A percentile compares a stretch with the other conserved stretches of the same genome.
These are phyloP conservation scores for Pammene fasciana DNA, from an alignment of 2,888 invertebrate genomes.

Conservation along the genomic window DNA sequence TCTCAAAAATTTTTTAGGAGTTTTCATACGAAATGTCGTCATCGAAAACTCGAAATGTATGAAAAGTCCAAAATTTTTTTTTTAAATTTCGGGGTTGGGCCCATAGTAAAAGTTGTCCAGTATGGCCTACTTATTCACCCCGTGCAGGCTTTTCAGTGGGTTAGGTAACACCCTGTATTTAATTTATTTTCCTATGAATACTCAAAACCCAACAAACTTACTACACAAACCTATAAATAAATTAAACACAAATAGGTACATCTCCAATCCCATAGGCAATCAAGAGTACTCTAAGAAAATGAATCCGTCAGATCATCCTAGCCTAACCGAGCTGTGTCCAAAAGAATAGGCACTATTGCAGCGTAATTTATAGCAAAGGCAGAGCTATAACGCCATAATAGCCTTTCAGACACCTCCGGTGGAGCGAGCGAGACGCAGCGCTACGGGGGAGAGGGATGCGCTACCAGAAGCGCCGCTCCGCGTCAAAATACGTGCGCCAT, in stretches of 20 bases:
- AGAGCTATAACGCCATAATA: constrained; percentile 78
- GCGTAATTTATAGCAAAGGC: constrained; percentile 78
- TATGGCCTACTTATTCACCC: too few species aligned
- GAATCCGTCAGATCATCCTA: constrained; percentile 66
- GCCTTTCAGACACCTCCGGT: constrained; percentile 75
- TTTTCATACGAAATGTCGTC: too few species aligned
- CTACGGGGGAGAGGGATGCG: constrained; percentile 60
- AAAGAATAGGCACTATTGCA: constrained; percentile 79
- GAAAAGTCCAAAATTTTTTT: too few species aligned
- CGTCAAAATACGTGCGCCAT: constrained; percentile 84
- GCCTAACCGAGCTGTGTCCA: constrained; percentile 61
- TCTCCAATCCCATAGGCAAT: constrained; percentile 12
- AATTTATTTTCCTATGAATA: background rate
- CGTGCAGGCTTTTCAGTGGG: too few species aligned
- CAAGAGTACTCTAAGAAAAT: constrained; percentile 52
- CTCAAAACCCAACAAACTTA: background rate
- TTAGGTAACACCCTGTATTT: too few species aligned
- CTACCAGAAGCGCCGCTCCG: constrained; percentile 83
- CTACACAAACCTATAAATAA: background rate
- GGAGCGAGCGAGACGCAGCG: constrained; percentile 61
- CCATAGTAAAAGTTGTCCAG: too few species aligned
- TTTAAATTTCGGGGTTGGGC: too few species aligned
- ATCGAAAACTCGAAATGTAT: too few species aligned
- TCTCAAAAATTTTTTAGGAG: too few species aligned
- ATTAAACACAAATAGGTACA: background rate